Conservation (phyloP, 2,113 vertebrate genomes). For the Terrapene triunguis region DNA sequence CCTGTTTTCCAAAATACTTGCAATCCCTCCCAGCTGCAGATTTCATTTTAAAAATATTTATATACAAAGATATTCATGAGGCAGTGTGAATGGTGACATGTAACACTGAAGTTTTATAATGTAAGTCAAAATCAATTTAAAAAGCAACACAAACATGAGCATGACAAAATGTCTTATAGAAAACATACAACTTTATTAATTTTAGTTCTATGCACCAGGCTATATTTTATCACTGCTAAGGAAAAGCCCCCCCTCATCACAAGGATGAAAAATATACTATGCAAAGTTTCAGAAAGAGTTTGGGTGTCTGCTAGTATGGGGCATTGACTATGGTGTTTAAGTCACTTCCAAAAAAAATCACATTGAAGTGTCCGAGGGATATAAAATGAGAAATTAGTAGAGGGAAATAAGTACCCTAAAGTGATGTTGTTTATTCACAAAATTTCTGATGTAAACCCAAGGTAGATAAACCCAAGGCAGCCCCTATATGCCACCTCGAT, state of each 20-base stretch:
- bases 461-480: neutral
- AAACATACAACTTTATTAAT: constrained; percentile 7
- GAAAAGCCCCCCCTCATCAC: neutral
- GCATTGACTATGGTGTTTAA: neutral
- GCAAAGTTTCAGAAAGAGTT: neutral
- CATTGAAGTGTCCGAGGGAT: neutral
- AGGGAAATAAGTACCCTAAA: neutral
- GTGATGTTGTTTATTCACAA: neutral
- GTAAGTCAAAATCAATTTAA: constrained; percentile 8
- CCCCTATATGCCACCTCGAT: neutral
- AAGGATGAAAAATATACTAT: neutral
- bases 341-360: neutral
- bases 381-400: constrained; percentile 11
- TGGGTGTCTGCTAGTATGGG: neutral
- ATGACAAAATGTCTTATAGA: neutral
- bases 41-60: neutral
- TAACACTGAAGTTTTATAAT: neutral
- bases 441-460: neutral
- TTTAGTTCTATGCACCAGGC: neutral
- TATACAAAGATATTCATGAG: neutral
- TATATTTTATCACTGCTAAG: neutral
- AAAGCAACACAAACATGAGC: neutral
- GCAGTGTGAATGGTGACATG: neutral
- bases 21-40: no score
- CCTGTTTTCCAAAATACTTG: no score